Base-by-base conservation (phyloP, 2,888 invertebrate species). In the Herminia tarsipennalis region DNA sequence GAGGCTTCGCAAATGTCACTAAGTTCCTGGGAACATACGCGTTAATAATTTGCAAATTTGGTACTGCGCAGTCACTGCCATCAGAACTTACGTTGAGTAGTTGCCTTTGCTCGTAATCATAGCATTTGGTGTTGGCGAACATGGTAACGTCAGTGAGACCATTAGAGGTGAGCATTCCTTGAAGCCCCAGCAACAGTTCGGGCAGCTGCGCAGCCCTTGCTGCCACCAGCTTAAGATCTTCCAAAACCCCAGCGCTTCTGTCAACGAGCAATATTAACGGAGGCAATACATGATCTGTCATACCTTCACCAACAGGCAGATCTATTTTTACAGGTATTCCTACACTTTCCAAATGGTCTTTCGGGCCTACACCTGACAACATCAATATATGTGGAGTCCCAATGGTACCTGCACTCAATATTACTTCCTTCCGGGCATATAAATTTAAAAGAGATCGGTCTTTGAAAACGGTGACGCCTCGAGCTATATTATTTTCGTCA, bases 361-460 rank as follows among this genome's bases (percentile, higher is more conserved):
- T 63, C 0, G 74, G 81, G 0, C 86, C 87, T 1, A 87, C 52
- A 0, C 87, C 87, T 1, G 86, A 87, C 21, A 78, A 43, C 81
- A 82, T 69, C 41, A 87, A 48, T 39, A 88, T 67, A 20, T 86
- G 82, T 3, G 87, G 76, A 1, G 81, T 79, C 0, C 70, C 81
- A 1, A n/a, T n/a, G n/a, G n/a, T n/a, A n/a, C n/a, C n/a, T n/a
- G n/a, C n/a, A n/a, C n/a, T n/a, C n/a, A n/a, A n/a, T n/a, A n/a
- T n/a, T n/a, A n/a, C n/a, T n/a, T n/a, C n/a, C n/a, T n/a, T n/a
- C n/a, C n/a, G n/a, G 0, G 84, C 46, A 0, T 87, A 87, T 0
- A 86, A 84, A 20, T 81, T 75, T 1, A 79, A 5, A 0, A 35
- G 52, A 2, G 4, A 28, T 1, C 42, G 47, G 0, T 44, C 54